Evolutionary conservation across 2,797 vertebrate genomes (phyloP).

Genomic region (Kryptopterus vitreolus): DNA sequence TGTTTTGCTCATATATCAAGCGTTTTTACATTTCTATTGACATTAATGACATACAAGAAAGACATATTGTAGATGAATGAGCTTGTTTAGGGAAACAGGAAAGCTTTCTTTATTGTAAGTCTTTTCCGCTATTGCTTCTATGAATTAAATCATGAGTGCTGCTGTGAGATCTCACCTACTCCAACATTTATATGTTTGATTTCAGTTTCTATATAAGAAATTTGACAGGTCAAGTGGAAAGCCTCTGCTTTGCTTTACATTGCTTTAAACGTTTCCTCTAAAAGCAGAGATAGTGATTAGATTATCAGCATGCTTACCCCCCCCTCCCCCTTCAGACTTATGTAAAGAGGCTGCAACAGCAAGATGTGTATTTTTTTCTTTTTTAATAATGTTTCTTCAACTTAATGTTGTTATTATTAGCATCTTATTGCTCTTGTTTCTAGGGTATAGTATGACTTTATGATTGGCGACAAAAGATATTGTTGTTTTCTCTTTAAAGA

Average conservation of each 20-base stretch:
- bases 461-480: neutral
- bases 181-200: neutral
- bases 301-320: neutral
- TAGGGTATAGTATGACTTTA: neutral
- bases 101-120: neutral
- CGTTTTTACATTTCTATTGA: neutral
- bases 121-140: neutral
- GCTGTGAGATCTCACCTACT: neutral
- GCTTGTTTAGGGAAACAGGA: neutral
- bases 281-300: conserved; percentile 21
- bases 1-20: neutral
- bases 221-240: neutral
- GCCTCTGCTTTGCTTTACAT: conserved; percentile 49
- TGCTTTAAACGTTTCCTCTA: conserved; percentile 65
- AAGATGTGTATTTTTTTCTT: neutral
- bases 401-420: neutral
- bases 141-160: neutral
- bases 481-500: neutral
- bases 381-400: neutral
- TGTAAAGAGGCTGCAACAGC: neutral
- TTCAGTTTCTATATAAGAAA: neutral
- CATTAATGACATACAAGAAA: conserved; percentile 2
- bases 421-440: neutral
- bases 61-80: neutral
- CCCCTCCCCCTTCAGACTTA: neutral